Base-by-base conservation (phyloP, 35 echinoderm and acorn worm genomes). In the Chiridota heheva region DNA sequence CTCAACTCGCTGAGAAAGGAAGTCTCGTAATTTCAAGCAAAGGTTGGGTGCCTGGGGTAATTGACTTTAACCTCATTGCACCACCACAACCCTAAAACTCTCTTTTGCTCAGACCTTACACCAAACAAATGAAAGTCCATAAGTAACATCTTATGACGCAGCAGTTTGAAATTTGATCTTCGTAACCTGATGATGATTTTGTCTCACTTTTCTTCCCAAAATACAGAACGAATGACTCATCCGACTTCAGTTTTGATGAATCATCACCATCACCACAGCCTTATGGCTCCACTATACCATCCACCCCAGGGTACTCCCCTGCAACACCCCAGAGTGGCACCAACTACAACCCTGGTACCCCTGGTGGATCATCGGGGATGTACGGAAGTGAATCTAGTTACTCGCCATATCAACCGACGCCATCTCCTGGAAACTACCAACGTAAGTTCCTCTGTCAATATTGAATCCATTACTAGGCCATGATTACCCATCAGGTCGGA, bases 321-420 rank as follows among this genome's bases (percentile, higher is more conserved):
- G 88, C 91, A 18, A 86, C 89, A 3, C 84, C 84, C 24, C 80
- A 86, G 48, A 81, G 84, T 10, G 84, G 84, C 6, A 91, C 72
- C 29, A 77, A 84, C 44, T 97, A 91, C 81, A 97, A 90, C 51
- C 94, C 94, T 1, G 94, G 88, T 42, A 91, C 88, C 3, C 89
- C 88, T 3, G 89, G 83, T 15, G 86, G 88, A 40, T 67, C 83
- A 20, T 96, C 93, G 6, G 87, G 82, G 57, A 91, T 96, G 88
- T 96, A 96, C 41, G 87, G 93, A 16, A 96, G 93, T 33, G 94
- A 97, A 24, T 87, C 88, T 4, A 91, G 88, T 15, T 91, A 91
- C 79, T 91, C 88, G 0, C 94, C 94, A 7, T 91, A 91, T 42
- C 80, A 80, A 16, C 93, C 89, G 7, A 91, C 88, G 7, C 88